Base-by-base conservation (phyloP, 2,888 invertebrate genomes). In the Drosophila testacea region DNA sequence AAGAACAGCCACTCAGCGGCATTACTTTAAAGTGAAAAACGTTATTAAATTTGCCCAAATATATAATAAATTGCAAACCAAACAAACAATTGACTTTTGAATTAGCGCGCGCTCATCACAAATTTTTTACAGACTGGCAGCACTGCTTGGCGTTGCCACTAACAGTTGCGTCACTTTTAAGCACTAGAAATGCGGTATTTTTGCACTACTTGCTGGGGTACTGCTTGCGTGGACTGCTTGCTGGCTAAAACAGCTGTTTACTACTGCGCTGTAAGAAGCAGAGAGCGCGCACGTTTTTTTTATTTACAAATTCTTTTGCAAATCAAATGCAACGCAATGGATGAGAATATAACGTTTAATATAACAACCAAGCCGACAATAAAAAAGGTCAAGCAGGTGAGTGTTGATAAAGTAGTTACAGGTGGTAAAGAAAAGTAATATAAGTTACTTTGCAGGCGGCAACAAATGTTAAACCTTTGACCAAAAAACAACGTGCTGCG, bases 331-430 rank as follows among this genome's bases (percentile, higher is more conserved):
- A 0, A 1, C 4, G 39, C 34, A 51, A 88, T 81, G 87, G 57
- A 67, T 46, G 84, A 78, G 9, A 76, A 83, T 54, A 87, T 92
- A 63, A 79, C 81, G 48, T 66, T 92, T 64, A 92, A 92, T 69
- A 74, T 89, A 4, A 77, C 71, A 0, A 67, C 51, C 4, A 47
- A 55, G 36, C 41, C 72, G 0, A 73, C 73, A 41, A 66, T 57
- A 2, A 70, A 63, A 0, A 75, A 76, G 30, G 65, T 65, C 4
- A 70, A 74, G 10, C 13, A 86, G 80, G 67, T 91, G 62, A 77
- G 80, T 52, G 7, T 0, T 4, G 6, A 5, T 36, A 4, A 4
- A 11, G 7, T 0, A 13, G 10, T 4, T 4, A 1, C 9, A 27
- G 1, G 1, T 69, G 67, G 57, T 56, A 4, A 30, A 4, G 2